Evolutionary conservation across 2,113 vertebrate species (phyloP), one percentile per base, ranked within the genome.

Genomic region (Neolamprologus longior): DNA sequence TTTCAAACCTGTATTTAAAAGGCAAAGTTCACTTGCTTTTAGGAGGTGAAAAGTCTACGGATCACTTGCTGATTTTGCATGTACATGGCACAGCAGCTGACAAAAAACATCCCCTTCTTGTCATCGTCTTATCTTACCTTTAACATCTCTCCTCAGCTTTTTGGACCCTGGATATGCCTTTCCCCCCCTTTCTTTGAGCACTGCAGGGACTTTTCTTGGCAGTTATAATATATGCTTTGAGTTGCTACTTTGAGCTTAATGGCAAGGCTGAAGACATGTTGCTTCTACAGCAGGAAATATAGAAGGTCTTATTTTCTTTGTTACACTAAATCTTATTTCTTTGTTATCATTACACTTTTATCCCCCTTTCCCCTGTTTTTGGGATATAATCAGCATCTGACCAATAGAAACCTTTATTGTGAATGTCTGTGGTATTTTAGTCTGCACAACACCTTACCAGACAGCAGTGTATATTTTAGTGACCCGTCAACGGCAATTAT

Each of bases 401-500:
- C 17, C 58, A 87, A 57, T 73, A 68, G 31, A 82, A 21, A 17
- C 28, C 82, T 85, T 92, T 89, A 84, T 85, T 73, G 66, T 90
- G 71, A 88, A 84, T 83, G 87, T 82, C 76, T 61, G n/a, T 83
- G 80, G 28, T 76, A 84, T 71, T 61, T 82, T 68, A 71, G 17
- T 19, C 63, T 21, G 71, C 17, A 55, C 28, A 86, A 80, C 35
- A 85, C 78, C 79, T 85, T 24, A 83, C 55, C 52, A 86, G 83
- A 85, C 71, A 91, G n/a, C 24, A 83, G 47, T 89, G 82, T 85
- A 82, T 84, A 81, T 82, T 87, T 90, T 83, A 89, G 84, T 84
- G 81, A 91, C 85, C 85, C 82, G 54, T 91, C 90, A 63, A 10
- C 31, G 58, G 81, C 89, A 82, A 87, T 93, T 88, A 95, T 94